These are phyloP conservation scores for Diphyllodes magnificus DNA, from an alignment of 2,113 vertebrate species.

Conservation along the genomic window DNA sequence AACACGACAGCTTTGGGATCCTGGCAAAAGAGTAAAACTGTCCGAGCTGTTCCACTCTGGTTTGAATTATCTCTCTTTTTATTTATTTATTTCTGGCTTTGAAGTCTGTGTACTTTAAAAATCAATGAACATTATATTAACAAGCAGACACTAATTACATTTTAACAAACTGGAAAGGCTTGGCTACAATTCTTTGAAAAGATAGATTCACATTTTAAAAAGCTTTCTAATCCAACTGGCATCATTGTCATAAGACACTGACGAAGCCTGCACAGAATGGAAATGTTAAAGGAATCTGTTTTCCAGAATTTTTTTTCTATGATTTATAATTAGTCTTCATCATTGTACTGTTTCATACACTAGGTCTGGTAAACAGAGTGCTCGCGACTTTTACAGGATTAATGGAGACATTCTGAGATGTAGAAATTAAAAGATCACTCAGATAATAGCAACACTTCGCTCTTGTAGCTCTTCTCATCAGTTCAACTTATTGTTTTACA, in stretches of 20 bases:
- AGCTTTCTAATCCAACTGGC: constrained; percentile 14
- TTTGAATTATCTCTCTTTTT: constrained; percentile 56
- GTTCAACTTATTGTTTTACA: not conserved
- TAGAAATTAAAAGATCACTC: not conserved
- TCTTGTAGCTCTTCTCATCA: not conserved
- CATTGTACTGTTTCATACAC: not conserved
- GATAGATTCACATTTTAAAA: constrained; percentile 25
- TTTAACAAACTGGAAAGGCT: constrained; percentile 39
- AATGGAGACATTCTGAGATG: not conserved
- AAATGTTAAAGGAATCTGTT: constrained; percentile 6
- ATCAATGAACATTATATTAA: constrained; percentile 60
- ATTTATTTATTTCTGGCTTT: constrained; percentile 64
- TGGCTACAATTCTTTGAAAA: constrained; percentile 22
- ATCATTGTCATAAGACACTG: not conserved
- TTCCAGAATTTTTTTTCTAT: not conserved
- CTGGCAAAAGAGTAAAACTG: constrained; percentile 59
- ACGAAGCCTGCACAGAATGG: constrained; percentile 30
- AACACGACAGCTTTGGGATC: constrained; percentile 47
- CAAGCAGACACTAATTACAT: constrained; percentile 39
- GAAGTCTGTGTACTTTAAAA: constrained; percentile 63
- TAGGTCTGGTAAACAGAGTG: constrained; percentile 28
- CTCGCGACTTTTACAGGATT: not conserved
- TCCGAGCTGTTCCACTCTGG: constrained; percentile 50
- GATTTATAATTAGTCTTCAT: constrained; percentile 42
- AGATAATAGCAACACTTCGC: not conserved